Evolutionary conservation across 2,888 invertebrate genomes (phyloP).

Genomic region (Iselma pallidipennis): DNA sequence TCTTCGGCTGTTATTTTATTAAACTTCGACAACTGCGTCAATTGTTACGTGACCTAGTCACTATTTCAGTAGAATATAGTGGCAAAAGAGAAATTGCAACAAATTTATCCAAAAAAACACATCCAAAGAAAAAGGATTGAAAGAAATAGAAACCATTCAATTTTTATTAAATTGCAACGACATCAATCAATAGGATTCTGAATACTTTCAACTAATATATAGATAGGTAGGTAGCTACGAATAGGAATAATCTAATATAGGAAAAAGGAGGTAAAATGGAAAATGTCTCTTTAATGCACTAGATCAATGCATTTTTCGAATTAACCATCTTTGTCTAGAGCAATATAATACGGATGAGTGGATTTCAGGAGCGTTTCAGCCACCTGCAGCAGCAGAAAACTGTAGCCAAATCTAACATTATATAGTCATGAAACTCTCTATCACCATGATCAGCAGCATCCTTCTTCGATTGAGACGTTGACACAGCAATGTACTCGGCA

Average conservation of each 20-base stretch:
- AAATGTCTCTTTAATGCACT: conserved; percentile 1
- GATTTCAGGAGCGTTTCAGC: neutral
- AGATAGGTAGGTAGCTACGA: too few relatives aligned
- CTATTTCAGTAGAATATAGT: neutral
- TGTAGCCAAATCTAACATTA: neutral
- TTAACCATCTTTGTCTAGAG: neutral
- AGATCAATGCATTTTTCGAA: neutral
- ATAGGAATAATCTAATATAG: neutral
- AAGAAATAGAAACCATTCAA: neutral
- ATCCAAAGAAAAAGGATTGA: neutral
- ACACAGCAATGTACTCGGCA: conserved; percentile 53
- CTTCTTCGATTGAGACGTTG: conserved; percentile 49
- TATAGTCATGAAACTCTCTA: conserved; percentile 2
- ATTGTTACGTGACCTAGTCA: neutral
- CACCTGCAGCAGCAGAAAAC: neutral
- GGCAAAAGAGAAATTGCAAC: neutral
- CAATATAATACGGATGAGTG: neutral
- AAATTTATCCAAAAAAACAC: neutral
- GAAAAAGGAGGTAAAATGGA: neutral
- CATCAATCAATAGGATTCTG: neutral
- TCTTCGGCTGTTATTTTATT: neutral
- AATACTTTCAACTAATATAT: neutral
- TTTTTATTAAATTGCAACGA: neutral
- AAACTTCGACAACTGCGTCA: neutral
- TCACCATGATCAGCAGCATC: conserved; percentile 14